Evolutionary conservation across 2,797 vertebrate genomes (phyloP).

Genomic region (Oreonectes daqikongensis): DNA sequence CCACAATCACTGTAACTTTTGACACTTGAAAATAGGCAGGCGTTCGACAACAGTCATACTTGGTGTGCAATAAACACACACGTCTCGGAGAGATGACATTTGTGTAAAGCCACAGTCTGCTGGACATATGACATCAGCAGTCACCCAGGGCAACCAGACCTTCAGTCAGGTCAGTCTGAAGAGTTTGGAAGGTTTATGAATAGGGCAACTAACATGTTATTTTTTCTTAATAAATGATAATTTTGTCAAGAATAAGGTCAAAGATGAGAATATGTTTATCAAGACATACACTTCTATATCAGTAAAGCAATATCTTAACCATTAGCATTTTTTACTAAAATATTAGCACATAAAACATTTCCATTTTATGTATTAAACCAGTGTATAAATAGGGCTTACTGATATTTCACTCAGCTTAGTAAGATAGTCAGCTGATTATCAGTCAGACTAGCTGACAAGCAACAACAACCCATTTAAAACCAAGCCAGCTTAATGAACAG

Average conservation of each 20-base stretch:
- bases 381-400: no score
- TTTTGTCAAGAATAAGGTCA: constrained; percentile 14
- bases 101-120: constrained; percentile 47
- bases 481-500: no score
- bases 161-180: constrained; percentile 33
- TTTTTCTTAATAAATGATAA: constrained; percentile 23
- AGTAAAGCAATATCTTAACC: no score
- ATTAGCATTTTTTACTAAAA: no score
- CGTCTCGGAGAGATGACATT: constrained; percentile 51
- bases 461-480: no score
- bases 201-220: background rate
- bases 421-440: no score
- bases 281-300: no score
- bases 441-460: no score
- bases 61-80: constrained; percentile 45
- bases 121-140: constrained; percentile 52
- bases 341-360: no score
- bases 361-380: no score
- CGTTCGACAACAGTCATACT: constrained; percentile 34
- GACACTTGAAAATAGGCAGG: constrained; percentile 3
- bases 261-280: no score
- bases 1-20: constrained; percentile 25
- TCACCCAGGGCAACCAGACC: constrained; percentile 43
- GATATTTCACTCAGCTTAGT: no score
- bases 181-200: background rate